Conservation (phyloP, 2,888 invertebrate genomes). For the Conchocele bisecta region DNA sequence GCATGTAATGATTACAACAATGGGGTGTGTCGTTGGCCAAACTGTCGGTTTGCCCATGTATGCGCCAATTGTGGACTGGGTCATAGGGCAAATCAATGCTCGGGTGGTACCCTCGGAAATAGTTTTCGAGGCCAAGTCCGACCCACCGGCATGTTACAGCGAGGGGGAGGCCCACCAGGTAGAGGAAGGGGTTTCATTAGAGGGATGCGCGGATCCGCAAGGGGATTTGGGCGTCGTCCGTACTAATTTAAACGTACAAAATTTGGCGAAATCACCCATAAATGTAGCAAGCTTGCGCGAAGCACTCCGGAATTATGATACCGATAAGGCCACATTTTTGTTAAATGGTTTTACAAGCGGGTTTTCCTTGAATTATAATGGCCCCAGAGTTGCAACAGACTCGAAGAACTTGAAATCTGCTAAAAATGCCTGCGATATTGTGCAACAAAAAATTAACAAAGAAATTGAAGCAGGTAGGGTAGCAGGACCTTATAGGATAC, state of each 20-base stretch:
- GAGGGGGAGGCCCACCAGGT: too few relatives aligned
- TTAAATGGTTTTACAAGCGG: conserved; percentile 1
- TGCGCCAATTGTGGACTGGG: conserved; percentile 12
- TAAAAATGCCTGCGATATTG: background rate
- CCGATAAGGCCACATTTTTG: background rate
- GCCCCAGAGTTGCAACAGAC: background rate
- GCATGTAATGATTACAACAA: conserved; percentile 27
- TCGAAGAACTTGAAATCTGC: conserved; percentile 3
- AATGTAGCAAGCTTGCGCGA: background rate
- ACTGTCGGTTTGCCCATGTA: conserved; percentile 30
- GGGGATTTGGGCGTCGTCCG: background rate
- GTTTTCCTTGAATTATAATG: background rate
- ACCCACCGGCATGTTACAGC: too few relatives aligned
- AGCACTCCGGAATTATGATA: background rate
- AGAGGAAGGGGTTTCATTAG: too few relatives aligned
- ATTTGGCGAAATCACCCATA: background rate
- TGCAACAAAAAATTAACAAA: conserved; percentile 17
- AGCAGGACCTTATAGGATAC: conserved; percentile 24
- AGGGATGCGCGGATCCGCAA: background rate
- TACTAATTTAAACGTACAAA: background rate
- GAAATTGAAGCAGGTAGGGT: conserved; percentile 18
- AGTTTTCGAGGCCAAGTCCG: too few relatives aligned
- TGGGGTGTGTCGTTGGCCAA: conserved; percentile 18
- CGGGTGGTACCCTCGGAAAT: too few relatives aligned
- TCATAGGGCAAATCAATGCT: too few relatives aligned